Evolutionary conservation across 2,888 invertebrate species (phyloP), one percentile per base, ranked within the genome.

Genomic region (Macrosiphum euphorbiae): DNA sequence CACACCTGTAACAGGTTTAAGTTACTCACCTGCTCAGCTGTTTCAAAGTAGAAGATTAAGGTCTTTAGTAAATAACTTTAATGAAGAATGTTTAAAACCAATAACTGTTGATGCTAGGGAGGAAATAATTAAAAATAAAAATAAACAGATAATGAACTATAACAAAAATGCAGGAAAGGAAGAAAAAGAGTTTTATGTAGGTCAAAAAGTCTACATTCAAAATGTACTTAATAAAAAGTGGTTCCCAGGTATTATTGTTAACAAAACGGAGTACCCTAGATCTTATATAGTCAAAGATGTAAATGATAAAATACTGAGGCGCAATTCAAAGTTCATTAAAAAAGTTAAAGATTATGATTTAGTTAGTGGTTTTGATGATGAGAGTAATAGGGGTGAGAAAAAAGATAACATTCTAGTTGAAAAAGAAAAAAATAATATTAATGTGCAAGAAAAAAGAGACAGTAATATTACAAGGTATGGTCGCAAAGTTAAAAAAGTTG

Each of bases 141-240:
- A 52, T 52, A 52, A 52, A 52, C 52, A 52, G 52, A 52, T 52
- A 16, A 52, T 52, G 52, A 44, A 35, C 26, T 94, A 94, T 58
- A 89, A 88, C 5, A 89, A 94, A 84, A 92, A 91, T 47, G 94
- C 94, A 91, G 95, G 94, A n/a, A n/a, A 94, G 26, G 94, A 94
- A 50, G 95, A 95, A 84, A 92, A 92, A 94, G 91, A 58, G 58
- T 88, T 94, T 26, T 26, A 87, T 47, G 58, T 90, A 61, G 61
- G 28, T 28, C 24, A 52, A 16, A 52, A 52, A 61, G 52, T 52
- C 52, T 52, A 52, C 52, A 16, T 52, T 52, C 52, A 52, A 52
- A 16, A 52, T 52, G 52, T 16, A 52, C 8, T 52, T 13, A 52
- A 52, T 16, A 52, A 52, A 52, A 52, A 52, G 16, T 52, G 52